Percentiles rank a stretch among this genome's conserved stretches.
These are phyloP conservation scores for Adelosebastes latens DNA, from an alignment of 2,797 vertebrate genomes.

Conservation along the genomic window DNA sequence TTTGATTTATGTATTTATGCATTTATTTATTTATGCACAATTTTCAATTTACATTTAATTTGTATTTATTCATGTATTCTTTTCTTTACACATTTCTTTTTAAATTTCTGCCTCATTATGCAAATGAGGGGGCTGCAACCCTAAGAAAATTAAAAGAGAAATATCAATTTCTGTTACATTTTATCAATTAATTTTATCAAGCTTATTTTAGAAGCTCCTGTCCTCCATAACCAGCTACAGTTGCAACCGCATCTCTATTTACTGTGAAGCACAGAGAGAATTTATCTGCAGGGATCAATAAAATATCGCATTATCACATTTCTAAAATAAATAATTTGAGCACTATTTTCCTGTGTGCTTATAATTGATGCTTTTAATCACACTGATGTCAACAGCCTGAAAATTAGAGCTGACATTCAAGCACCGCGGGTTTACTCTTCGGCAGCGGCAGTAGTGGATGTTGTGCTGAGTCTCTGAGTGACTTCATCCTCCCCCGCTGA, in stretches of 20 bases:
- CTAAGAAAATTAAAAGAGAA: too few relatives aligned
- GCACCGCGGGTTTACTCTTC: conserved; percentile 1
- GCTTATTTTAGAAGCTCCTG: too few relatives aligned
- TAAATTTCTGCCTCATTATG: too few relatives aligned
- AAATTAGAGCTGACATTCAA: conserved; percentile 46
- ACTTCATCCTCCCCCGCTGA: conserved; percentile 46
- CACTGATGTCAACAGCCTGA: conserved; percentile 18
- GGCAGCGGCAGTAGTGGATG: not conserved
- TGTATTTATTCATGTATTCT: too few relatives aligned
- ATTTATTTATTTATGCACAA: too few relatives aligned
- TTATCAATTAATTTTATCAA: too few relatives aligned
- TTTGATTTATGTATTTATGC: too few relatives aligned
- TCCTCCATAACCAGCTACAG: not conserved
- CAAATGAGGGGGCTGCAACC: too few relatives aligned
- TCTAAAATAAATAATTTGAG: not conserved
- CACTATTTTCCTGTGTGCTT: not conserved
- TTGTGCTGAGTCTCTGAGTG: conserved; percentile 43
- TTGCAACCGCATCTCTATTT: not conserved
- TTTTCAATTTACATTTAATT: too few relatives aligned
- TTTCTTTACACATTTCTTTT: too few relatives aligned
- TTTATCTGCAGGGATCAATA: not conserved
- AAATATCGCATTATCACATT: not conserved
- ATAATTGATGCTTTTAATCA: conserved; percentile 24
- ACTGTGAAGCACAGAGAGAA: not conserved
- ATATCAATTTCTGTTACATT: too few relatives aligned